Conservation (phyloP, 2,113 vertebrate genomes). For the Nanorana parkeri region DNA sequence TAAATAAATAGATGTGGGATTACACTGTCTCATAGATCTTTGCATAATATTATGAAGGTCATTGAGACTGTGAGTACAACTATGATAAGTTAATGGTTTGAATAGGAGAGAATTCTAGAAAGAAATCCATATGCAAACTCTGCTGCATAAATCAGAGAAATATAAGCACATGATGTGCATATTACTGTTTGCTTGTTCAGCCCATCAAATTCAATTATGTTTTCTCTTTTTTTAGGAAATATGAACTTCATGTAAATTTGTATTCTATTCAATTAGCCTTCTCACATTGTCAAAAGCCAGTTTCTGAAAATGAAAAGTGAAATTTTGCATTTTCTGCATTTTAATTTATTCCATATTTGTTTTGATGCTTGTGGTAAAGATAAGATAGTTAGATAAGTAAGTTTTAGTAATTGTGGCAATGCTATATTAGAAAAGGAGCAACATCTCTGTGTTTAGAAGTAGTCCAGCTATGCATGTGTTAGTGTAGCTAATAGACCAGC, state of each 20-base stretch:
- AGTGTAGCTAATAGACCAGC: too few species aligned
- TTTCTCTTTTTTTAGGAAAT: conserved; percentile 1
- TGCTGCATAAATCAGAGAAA: conserved; percentile 11
- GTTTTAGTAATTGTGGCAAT: too few species aligned
- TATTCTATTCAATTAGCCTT: background rate
- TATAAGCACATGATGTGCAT: conserved; percentile 3
- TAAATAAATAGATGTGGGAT: conserved; percentile 29
- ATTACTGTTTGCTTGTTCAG: background rate
- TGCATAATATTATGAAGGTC: conserved; percentile 44
- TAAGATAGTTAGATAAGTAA: too few species aligned
- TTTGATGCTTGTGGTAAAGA: too few species aligned
- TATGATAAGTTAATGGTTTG: conserved; percentile 18
- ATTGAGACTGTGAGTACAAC: conserved; percentile 17
- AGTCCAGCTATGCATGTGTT: too few species aligned
- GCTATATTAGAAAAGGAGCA: too few species aligned
- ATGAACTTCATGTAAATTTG: conserved; percentile 8
- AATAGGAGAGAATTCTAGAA: background rate
- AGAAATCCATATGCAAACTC: conserved; percentile 16
- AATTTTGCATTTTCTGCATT: too few species aligned
- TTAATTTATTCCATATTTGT: too few species aligned
- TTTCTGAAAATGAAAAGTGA: too few species aligned
- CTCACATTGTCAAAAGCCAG: background rate
- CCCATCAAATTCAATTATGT: background rate
- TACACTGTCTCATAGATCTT: conserved; percentile 27
- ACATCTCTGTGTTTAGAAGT: too few species aligned